Evolutionary conservation across 1,140 invertebrate genomes (phyloP).

Genomic region (Steinernema khuongi): DNA sequence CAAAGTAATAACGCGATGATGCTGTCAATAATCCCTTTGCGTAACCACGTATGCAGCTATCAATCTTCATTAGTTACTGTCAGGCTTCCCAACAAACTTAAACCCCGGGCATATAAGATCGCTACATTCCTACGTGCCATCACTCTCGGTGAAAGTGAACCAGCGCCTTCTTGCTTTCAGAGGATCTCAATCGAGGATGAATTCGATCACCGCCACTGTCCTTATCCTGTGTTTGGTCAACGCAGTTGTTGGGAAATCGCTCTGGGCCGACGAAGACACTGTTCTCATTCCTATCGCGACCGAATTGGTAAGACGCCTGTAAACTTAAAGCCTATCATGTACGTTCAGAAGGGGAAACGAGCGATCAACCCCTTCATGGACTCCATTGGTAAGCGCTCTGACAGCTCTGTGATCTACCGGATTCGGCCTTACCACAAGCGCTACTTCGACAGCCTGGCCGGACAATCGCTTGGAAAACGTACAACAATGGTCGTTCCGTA

Average conservation of each 20-base stretch:
- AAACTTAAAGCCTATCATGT: neutral
- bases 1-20: too few relatives aligned
- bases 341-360: slow-evolving; percentile 28
- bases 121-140: too few relatives aligned
- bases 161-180: neutral
- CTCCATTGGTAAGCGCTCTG: slow-evolving; percentile 41
- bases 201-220: slow-evolving; percentile 20
- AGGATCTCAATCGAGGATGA: slow-evolving; percentile 19
- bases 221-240: slow-evolving; percentile 1
- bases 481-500: slow-evolving; percentile 20
- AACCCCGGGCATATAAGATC: neutral
- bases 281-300: slow-evolving; percentile 20
- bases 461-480: slow-evolving; percentile 36
- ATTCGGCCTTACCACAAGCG: slow-evolving; percentile 2
- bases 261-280: slow-evolving; percentile 5
- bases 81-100: too few relatives aligned
- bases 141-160: too few relatives aligned
- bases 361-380: slow-evolving; percentile 43
- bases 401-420: slow-evolving; percentile 35
- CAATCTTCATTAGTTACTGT: too few relatives aligned
- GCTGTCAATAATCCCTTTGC: too few relatives aligned
- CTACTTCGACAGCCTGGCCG: slow-evolving; percentile 37
- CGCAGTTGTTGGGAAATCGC: neutral
- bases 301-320: neutral
- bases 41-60: too few relatives aligned